These are phyloP conservation scores for Rhinoptilus africanus DNA, from an alignment of 2,113 vertebrate species.

Conservation along the genomic window DNA sequence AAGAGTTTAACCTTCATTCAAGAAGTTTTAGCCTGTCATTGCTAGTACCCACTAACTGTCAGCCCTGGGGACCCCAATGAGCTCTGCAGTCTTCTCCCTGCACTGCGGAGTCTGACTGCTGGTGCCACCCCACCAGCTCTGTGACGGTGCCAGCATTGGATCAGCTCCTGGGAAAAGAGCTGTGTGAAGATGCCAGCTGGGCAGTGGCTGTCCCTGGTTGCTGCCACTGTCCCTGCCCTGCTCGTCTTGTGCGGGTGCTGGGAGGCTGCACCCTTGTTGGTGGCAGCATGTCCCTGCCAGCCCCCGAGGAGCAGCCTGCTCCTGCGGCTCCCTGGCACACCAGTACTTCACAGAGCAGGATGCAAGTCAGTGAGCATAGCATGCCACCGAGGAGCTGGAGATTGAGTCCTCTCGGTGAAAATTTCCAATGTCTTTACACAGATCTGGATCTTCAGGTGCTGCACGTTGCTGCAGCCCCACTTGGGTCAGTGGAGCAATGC, in stretches of 20 bases:
- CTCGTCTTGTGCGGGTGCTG: accelerated
- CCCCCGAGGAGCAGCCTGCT: accelerated
- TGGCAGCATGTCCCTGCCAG: not conserved
- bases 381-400: not conserved
- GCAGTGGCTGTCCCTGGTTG: accelerated
- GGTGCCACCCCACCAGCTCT: accelerated
- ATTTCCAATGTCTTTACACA: not conserved
- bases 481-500: not conserved
- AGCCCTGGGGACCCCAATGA: accelerated
- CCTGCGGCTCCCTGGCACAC: not conserved
- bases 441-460: not conserved
- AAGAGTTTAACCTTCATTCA: not conserved
- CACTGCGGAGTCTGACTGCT: not conserved
- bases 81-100: not conserved
- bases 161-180: not conserved
- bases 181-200: not conserved
- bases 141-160: not conserved
- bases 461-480: not conserved
- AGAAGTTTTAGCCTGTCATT: not conserved
- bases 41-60: not conserved
- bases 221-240: not conserved
- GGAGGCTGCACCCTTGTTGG: accelerated
- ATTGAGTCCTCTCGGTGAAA: not conserved
- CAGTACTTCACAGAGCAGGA: accelerated
- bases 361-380: not conserved